Conservation (phyloP, 2,888 invertebrate genomes). For the Drepana falcataria region DNA sequence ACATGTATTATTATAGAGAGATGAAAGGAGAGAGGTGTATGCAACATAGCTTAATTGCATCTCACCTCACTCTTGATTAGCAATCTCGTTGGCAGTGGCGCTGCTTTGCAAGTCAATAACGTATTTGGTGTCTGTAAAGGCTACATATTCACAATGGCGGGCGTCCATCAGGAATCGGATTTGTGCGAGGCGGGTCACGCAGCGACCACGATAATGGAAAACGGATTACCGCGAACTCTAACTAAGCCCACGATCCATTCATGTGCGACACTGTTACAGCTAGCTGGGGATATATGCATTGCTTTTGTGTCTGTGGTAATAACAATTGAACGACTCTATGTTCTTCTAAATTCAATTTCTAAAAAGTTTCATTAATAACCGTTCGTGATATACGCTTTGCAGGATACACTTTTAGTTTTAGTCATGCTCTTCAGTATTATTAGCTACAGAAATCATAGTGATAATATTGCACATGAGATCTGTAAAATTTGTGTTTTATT, state of each 20-base stretch:
- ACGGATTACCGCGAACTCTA: slow-evolving; percentile 44
- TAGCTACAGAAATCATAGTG: too few species aligned
- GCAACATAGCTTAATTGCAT: neutral
- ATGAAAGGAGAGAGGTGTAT: too few species aligned
- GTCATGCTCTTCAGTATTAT: too few species aligned
- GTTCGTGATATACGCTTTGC: too few species aligned
- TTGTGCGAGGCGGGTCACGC: slow-evolving; percentile 29
- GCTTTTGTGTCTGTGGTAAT: slow-evolving; percentile 1
- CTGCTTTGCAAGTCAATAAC: slow-evolving; percentile 49
- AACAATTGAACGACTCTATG: neutral
- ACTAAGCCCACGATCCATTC: slow-evolving; percentile 31
- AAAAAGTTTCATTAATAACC: slow-evolving; percentile 1
- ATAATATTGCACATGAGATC: too few species aligned
- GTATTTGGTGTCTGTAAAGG: slow-evolving; percentile 35
- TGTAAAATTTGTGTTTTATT: too few species aligned
- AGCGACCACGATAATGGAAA: slow-evolving; percentile 50
- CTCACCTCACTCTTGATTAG: slow-evolving; percentile 9
- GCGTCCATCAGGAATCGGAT: slow-evolving; percentile 43
- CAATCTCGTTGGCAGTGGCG: slow-evolving; percentile 2
- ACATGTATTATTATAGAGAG: too few species aligned
- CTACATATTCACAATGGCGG: slow-evolving; percentile 30
- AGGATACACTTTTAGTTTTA: too few species aligned
- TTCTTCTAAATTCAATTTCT: neutral
- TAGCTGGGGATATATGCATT: slow-evolving; percentile 20
- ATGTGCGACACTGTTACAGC: slow-evolving; percentile 17